phyloP scores from a whole-genome alignment of 2,113 vertebrate species.

The Corythaixoides concolor region DNA sequence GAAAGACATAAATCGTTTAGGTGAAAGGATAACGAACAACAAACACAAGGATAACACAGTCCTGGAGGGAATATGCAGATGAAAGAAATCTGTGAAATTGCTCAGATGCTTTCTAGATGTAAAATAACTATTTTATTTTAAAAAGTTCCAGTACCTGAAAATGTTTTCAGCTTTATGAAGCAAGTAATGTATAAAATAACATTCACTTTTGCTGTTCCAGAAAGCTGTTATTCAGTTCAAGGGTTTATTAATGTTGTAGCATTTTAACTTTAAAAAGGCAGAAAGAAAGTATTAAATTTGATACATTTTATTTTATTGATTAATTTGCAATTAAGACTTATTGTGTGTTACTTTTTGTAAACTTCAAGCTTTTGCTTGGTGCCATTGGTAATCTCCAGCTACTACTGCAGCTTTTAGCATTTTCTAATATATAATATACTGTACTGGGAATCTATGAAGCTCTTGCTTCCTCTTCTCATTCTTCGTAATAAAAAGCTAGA shows the following conservation, averaged over 20 bases:
- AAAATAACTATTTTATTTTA: slow-evolving; percentile 60
- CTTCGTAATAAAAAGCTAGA: background rate
- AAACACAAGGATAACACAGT: slow-evolving; percentile 60
- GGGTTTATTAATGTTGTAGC: background rate
- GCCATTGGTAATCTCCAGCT: background rate
- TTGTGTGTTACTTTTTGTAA: background rate
- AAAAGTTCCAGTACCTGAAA: slow-evolving; percentile 32
- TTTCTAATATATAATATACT: background rate
- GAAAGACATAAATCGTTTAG: slow-evolving; percentile 56
- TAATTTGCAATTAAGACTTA: background rate
- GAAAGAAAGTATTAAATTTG: background rate
- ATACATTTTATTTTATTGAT: slow-evolving; percentile 7
- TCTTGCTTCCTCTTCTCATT: background rate
- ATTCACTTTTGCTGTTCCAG: slow-evolving; percentile 32
- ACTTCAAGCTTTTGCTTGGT: background rate
- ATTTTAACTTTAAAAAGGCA: slow-evolving; percentile 4
- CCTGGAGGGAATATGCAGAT: slow-evolving; percentile 54
- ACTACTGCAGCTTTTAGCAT: background rate
- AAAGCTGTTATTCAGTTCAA: background rate
- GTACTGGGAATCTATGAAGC: background rate
- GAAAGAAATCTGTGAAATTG: slow-evolving; percentile 62
- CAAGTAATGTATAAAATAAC: slow-evolving; percentile 60
- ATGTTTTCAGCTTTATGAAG: slow-evolving; percentile 51
- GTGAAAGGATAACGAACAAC: slow-evolving; percentile 68
- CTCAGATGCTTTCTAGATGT: slow-evolving; percentile 60